Conservation (phyloP, 2,113 vertebrate genomes). For the Butorides virescens region DNA sequence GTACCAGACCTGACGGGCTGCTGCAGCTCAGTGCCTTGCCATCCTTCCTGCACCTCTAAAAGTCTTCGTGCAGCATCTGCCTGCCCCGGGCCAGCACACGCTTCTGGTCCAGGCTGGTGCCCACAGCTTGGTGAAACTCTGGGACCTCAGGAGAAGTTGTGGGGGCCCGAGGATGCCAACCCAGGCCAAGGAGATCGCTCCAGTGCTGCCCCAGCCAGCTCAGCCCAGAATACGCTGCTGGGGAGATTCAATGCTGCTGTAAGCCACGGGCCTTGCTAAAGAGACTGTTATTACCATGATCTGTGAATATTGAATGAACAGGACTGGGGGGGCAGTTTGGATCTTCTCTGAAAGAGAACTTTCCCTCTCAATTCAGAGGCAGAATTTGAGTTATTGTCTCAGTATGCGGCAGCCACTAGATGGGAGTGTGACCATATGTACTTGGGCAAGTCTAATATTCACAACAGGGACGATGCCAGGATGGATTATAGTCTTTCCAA, state of each 20-base stretch:
- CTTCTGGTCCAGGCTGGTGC: background rate
- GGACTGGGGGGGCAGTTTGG: background rate
- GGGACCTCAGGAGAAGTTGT: background rate
- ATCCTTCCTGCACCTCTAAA: background rate
- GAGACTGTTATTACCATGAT: background rate
- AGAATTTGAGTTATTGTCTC: background rate
- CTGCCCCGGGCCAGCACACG: rapidly evolving
- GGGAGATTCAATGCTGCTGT: background rate
- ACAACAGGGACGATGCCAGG: rapidly evolving
- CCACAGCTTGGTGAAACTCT: background rate
- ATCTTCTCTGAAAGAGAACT: background rate
- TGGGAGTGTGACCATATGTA: constrained; percentile 1
- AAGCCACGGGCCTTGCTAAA: background rate
- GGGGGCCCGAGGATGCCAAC: background rate
- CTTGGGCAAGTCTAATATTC: rapidly evolving
- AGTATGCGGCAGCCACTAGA: constrained; percentile 10
- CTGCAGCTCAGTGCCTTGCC: background rate
- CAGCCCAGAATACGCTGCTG: background rate
- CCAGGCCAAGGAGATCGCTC: background rate
- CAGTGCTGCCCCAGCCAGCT: background rate
- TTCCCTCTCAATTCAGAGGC: background rate
- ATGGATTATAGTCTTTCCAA: background rate
- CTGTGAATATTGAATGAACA: background rate
- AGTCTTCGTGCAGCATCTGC: background rate
- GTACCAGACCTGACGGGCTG: background rate